Conservation (phyloP, 2,797 vertebrate species). For the Adrianichthys oophorus region DNA sequence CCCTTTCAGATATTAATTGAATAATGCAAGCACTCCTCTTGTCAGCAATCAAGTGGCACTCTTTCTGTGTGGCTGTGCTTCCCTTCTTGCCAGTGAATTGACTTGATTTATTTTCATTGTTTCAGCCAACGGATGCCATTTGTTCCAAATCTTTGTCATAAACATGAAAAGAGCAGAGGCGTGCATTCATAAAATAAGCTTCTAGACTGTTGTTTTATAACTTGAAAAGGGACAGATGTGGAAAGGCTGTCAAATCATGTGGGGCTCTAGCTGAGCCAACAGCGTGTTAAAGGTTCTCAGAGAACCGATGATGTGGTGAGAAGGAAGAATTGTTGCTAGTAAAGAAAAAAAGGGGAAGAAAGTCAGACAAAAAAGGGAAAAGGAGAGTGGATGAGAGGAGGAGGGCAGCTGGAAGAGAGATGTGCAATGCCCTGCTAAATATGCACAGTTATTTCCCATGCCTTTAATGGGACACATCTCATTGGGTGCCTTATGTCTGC, state of each 20-base stretch:
- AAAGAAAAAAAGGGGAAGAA: constrained; percentile 43
- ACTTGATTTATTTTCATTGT: constrained; percentile 77
- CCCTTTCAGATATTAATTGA: constrained; percentile 78
- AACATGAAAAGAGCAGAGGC: constrained; percentile 78
- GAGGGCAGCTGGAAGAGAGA: constrained; percentile 48
- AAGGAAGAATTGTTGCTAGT: constrained; percentile 63
- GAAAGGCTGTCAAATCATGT: constrained; percentile 52
- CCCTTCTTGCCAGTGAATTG: constrained; percentile 58
- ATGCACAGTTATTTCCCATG: constrained; percentile 72
- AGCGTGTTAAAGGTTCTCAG: constrained; percentile 66
- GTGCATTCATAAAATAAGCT: constrained; percentile 72
- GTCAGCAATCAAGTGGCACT: constrained; percentile 71
- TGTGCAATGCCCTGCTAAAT: constrained; percentile 75
- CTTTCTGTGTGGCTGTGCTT: constrained; percentile 58
- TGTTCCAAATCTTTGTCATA: constrained; percentile 79
- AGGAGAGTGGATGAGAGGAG: constrained; percentile 33
- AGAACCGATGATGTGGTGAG: constrained; percentile 65
- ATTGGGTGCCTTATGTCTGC: constrained; percentile 79
- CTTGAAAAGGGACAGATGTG: constrained; percentile 58
- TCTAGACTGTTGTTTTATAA: constrained; percentile 68
- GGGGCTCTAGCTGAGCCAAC: constrained; percentile 64
- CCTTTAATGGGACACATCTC: constrained; percentile 80
- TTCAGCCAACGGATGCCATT: constrained; percentile 76
- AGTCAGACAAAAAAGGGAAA: constrained; percentile 18
- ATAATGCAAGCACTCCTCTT: constrained; percentile 75